Evolutionary conservation across 2,888 invertebrate genomes (phyloP), one percentile per base, ranked within the genome.

Genomic region (Clunio marinus): DNA sequence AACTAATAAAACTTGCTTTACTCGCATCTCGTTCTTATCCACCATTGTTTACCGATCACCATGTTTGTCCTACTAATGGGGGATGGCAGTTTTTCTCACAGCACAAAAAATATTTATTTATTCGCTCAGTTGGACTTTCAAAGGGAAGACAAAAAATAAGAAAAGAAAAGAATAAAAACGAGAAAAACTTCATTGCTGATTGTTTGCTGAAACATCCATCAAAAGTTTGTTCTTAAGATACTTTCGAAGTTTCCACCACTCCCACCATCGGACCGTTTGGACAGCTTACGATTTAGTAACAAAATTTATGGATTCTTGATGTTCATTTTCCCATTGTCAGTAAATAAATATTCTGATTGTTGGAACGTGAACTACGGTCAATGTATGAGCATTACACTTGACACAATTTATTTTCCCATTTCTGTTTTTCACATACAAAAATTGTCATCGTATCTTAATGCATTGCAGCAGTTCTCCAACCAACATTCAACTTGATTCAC

Each of bases 191-290:
- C 60, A 41, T 60, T 60, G 22, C 17, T 32, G 41, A 60, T 60
- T 60, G 60, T 60, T 60, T 60, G 60, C 37, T 24, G 20, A 60
- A 41, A 60, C 60, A 60, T 60, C 60, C 24, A 60, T 60, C 60
- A 60, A 60, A 41, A 51, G 22, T 20, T 51, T 51, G 5, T 22
- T 8, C 22, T 51, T 17, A 3, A 4, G 10, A 13, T 51, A 8
- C 17, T 51, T 17, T 22, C 3, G 5, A 4, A 32, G 4, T 32
- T 10, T 22, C 5, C 51, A 17, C 20, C 22, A 20, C 20, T 51
- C 51, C 3, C 41, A 41, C 41, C n/a, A 41, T 15, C n/a, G n/a
- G n/a, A n/a, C n/a, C n/a, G n/a, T n/a, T n/a, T n/a, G n/a, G n/a
- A 32, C 32, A 41, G 41, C 41, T 41, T 41, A 15, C 41, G 41